Conservation (phyloP, 2,797 vertebrate genomes). For the Sarcophilus harrisii region DNA sequence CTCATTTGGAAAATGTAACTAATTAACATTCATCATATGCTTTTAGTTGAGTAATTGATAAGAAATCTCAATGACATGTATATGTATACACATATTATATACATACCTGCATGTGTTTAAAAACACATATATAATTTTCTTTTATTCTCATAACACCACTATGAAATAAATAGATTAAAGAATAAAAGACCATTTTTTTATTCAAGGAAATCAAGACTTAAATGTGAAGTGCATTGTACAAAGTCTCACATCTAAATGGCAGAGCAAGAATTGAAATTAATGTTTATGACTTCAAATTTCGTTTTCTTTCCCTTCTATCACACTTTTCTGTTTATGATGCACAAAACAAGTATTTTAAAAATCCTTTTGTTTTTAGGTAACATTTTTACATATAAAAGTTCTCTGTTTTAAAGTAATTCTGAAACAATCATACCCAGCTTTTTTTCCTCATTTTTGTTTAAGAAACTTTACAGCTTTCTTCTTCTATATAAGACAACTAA, state of each 20-base stretch:
- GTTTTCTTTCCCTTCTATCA: not conserved
- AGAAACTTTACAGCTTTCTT: not conserved
- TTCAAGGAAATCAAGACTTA: not conserved
- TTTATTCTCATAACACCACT: not conserved
- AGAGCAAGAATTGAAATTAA: not conserved
- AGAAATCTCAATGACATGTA: not conserved
- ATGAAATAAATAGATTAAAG: not conserved
- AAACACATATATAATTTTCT: not conserved
- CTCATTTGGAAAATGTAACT: not conserved
- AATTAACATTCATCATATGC: not conserved
- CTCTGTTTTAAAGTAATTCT: constrained; percentile 62
- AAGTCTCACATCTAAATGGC: not conserved
- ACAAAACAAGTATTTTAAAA: not conserved
- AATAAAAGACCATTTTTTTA: not conserved
- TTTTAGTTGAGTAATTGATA: not conserved
- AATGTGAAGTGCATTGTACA: not conserved
- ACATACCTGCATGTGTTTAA: not conserved
- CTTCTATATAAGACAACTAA: not conserved
- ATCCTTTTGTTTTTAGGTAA: not conserved
- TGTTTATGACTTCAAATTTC: not conserved
- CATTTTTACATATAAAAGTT: not conserved
- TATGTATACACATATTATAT: not conserved
- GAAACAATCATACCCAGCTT: constrained; percentile 67
- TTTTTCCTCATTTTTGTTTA: not conserved
- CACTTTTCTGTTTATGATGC: not conserved